Percentiles rank a stretch among this genome's conserved stretches.
phyloP scores from a whole-genome alignment of 2,797 vertebrate species.

The Mormyrus hasselquistii region DNA sequence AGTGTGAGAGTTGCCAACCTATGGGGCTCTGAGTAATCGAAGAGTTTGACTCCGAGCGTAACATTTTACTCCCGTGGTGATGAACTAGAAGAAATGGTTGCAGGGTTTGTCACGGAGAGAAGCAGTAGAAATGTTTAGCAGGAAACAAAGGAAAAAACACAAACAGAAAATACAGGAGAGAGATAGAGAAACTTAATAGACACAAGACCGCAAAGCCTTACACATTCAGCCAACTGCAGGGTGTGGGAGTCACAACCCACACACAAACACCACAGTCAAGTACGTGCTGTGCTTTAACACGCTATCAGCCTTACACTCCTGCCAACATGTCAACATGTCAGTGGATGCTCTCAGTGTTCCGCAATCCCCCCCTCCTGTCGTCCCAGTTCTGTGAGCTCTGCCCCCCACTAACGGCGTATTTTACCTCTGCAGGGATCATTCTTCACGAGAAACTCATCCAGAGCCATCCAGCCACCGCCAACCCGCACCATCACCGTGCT shows the following conservation, averaged over 20 bases:
- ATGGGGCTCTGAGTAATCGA: conserved; percentile 99
- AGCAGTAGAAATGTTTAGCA: conserved; percentile 66
- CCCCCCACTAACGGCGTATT: conserved; percentile 14
- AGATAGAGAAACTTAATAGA: conserved; percentile 32
- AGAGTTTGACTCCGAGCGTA: conserved; percentile 99
- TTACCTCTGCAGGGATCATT: conserved; percentile 97
- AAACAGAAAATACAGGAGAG: conserved; percentile 28
- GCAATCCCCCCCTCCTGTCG: background rate
- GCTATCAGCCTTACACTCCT: background rate
- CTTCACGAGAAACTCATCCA: conserved; percentile 98
- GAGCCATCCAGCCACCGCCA: conserved; percentile 98
- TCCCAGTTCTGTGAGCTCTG: background rate
- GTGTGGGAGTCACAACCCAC: conserved; percentile 17
- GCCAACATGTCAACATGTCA: background rate
- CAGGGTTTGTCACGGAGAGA: conserved; percentile 70
- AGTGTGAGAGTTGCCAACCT: conserved; percentile 99
- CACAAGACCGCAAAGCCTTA: conserved; percentile 36
- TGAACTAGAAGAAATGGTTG: conserved; percentile 97
- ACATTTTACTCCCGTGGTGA: conserved; percentile 99
- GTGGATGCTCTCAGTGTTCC: background rate
- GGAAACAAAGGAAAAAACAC: conserved; percentile 68
- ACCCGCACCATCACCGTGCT: conserved; percentile 99
- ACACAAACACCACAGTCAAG: background rate
- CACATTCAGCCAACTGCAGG: conserved; percentile 35
- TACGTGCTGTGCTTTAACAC: background rate